Conservation (phyloP, 2,888 invertebrate genomes). For the Drosophila subquinaria region DNA sequence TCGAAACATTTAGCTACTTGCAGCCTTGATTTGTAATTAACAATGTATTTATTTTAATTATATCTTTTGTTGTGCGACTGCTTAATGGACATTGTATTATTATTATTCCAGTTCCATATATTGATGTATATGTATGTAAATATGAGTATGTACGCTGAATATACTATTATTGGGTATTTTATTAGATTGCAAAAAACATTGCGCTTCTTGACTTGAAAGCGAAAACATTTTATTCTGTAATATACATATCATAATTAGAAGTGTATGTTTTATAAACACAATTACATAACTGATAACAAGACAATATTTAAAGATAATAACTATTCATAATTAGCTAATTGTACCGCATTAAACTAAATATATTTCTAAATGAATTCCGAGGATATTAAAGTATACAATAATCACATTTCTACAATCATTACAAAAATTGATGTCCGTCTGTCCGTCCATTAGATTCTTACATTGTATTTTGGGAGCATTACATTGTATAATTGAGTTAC, state of each 20-base stretch:
- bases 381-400: not conserved
- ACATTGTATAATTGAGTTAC: not conserved
- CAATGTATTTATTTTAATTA: not conserved
- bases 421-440: not conserved
- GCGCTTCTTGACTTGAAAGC: not conserved
- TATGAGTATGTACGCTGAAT: not conserved
- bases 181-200: not conserved
- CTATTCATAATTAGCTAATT: not conserved
- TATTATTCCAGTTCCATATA: not conserved
- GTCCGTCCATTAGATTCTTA: not conserved
- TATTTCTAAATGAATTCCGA: not conserved
- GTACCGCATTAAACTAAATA: not conserved
- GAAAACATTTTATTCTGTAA: not conserved
- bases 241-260: no score
- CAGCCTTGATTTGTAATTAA: conserved; percentile 1
- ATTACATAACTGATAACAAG: not conserved
- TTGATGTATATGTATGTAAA: conserved; percentile 4
- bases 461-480: not conserved
- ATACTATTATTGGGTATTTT: not conserved
- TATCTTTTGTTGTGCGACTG: not conserved
- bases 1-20: not conserved
- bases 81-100: not conserved
- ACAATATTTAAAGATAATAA: not conserved
- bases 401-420: not conserved
- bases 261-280: not conserved